These are phyloP conservation scores for Teleogryllus occipitalis DNA, from an alignment of 1,140 invertebrate species.

Conservation along the genomic window DNA sequence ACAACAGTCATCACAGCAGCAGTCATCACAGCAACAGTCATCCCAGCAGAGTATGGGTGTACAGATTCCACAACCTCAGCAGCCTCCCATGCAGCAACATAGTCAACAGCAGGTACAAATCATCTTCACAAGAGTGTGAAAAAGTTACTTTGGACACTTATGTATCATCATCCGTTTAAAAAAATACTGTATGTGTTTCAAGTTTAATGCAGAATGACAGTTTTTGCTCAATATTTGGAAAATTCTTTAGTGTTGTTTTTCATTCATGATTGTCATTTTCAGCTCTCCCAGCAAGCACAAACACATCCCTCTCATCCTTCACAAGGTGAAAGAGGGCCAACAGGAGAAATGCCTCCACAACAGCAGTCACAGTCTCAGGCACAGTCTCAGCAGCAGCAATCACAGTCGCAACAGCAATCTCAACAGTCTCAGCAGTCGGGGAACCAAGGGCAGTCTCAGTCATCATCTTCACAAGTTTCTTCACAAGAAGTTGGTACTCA, in stretches of 20 bases:
- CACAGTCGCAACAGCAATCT: conserved; percentile 32
- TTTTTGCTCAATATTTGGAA: neutral
- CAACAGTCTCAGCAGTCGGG: conserved; percentile 25
- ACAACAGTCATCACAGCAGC: conserved; percentile 31
- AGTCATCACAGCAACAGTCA: conserved; percentile 6
- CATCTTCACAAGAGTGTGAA: no score
- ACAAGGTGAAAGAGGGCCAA: neutral
- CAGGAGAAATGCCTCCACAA: neutral
- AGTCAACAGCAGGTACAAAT: neutral
- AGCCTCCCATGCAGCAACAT: conserved; percentile 15
- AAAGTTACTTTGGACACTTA: no score
- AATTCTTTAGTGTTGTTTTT: neutral
- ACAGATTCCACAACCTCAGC: conserved; percentile 31
- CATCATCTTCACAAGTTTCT: conserved; percentile 21
- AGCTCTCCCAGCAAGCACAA: neutral
- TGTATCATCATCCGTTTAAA: no score
- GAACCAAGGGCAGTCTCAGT: conserved; percentile 30
- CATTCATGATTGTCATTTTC: neutral
- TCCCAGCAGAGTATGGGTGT: conserved; percentile 20
- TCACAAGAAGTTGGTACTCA: conserved; percentile 23
- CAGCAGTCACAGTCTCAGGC: conserved; percentile 26
- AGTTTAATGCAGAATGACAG: neutral
- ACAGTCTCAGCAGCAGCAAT: conserved; percentile 37
- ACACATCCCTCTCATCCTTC: neutral
- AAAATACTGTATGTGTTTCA: neutral